Base-by-base conservation (phyloP, 2,888 invertebrate genomes). In the Neuroscelio doddi region DNA sequence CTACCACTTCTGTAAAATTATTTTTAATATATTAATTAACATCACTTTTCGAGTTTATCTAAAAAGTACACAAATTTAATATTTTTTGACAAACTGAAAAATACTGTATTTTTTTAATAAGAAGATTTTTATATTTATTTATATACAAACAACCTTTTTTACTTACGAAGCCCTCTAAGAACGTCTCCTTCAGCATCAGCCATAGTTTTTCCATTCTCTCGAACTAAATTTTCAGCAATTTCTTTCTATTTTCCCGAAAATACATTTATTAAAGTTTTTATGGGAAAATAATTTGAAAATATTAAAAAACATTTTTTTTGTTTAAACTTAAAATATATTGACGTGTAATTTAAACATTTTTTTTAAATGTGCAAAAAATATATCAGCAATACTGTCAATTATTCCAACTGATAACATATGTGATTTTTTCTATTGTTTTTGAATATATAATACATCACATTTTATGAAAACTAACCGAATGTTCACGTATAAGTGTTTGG, bases 181-280 rank as follows among this genome's bases (percentile, higher is more conserved):
- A 99, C 98, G 86, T 99, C 99, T 30, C 99, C 99, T 84, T 98
- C 97, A 0, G 99, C 98, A 86, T 99, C 99, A 8, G 92, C 91
- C 68, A 96, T 87, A 0, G 99, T 99, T 85, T 99, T 99, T 52
- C 99, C 99, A 86, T 99, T 98, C 83, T 99, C 99, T 73, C 89
- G 86, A 1, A 98, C 98, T 64, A 99, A 94, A 83, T 92, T 95
- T 68, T 92, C 91, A 0, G 98, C 97, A 71, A 99, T 85, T 81
- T 93, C 92, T 86, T 93, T 91, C 88, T 90, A 71, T n/a, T 78
- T 65, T 21, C n/a, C 27, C 7, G 10, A 16, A 14, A 34, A 14
- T 34, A 10, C 34, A 41, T n/a, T 16, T 38, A 15, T 29, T 24
- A 12, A 26, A n/a, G n/a, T n/a, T n/a, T n/a, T n/a, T n/a, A n/a